A percentile compares a stretch with the other conserved stretches of the same genome.
Evolutionary conservation across 2,888 invertebrate species (phyloP).

Genomic region (Drosophila mimetica): DNA sequence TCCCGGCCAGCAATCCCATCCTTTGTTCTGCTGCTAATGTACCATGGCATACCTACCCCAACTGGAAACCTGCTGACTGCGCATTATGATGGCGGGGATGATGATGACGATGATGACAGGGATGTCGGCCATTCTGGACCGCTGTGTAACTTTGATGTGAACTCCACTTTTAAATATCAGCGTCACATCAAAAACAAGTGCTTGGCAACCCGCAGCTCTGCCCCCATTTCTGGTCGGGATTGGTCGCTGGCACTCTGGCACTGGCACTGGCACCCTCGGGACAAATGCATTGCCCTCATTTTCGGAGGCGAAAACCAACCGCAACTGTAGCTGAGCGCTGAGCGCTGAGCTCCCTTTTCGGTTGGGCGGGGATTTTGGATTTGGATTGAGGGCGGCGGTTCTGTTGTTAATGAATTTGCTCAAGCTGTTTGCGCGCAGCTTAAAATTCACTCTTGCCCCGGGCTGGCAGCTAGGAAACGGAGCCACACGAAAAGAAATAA

Average conservation of each 20-base stretch:
- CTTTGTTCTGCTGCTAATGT: slow-evolving; percentile 26
- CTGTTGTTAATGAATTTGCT: slow-evolving; percentile 63
- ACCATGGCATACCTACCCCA: slow-evolving; percentile 2
- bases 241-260: slow-evolving; percentile 16
- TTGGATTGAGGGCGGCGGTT: slow-evolving; percentile 6
- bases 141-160: slow-evolving; percentile 61
- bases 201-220: slow-evolving; percentile 54
- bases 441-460: slow-evolving; percentile 37
- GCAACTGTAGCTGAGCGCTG: slow-evolving; percentile 47
- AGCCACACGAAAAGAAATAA: slow-evolving; percentile 6
- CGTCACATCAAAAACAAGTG: slow-evolving; percentile 72
- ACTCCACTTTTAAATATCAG: slow-evolving; percentile 77
- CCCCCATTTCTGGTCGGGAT: slow-evolving; percentile 27
- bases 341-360: slow-evolving; percentile 31
- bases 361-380: slow-evolving; percentile 19
- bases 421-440: slow-evolving; percentile 41
- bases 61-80: slow-evolving; percentile 18
- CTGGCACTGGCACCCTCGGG: slow-evolving; percentile 58
- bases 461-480: background rate
- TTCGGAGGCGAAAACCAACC: slow-evolving; percentile 45
- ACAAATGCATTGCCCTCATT: slow-evolving; percentile 75
- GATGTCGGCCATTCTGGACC: slow-evolving; percentile 34
- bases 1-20: background rate
- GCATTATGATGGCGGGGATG: slow-evolving; percentile 13
- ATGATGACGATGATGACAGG: slow-evolving; percentile 7